A percentile compares a stretch with the other conserved stretches of the same genome.
Conservation (phyloP, 2,113 vertebrate species). For the human (Homo sapiens) region GRCh38 chr3:35025501-35026000, state of each 20-base stretch:
- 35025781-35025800: background rate
- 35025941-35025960: background rate
- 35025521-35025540: background rate
- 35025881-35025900: background rate
- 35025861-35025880: background rate
- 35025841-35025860: background rate
- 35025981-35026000: background rate
- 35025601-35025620: background rate
- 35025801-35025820: background rate
- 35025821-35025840: background rate
- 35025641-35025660: background rate
- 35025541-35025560: background rate
- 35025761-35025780: background rate
- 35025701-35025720: background rate
- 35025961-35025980: background rate
- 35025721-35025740: background rate
- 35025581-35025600: background rate
- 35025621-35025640: background rate
- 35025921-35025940: background rate
- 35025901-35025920: background rate
- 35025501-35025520: no score
- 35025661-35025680: background rate
- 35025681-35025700: background rate
- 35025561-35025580: background rate
- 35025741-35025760: no score